These are phyloP conservation scores for Lepidocolaptes lacrymiger DNA, from an alignment of 2,797 vertebrate genomes.

Conservation along the genomic window DNA sequence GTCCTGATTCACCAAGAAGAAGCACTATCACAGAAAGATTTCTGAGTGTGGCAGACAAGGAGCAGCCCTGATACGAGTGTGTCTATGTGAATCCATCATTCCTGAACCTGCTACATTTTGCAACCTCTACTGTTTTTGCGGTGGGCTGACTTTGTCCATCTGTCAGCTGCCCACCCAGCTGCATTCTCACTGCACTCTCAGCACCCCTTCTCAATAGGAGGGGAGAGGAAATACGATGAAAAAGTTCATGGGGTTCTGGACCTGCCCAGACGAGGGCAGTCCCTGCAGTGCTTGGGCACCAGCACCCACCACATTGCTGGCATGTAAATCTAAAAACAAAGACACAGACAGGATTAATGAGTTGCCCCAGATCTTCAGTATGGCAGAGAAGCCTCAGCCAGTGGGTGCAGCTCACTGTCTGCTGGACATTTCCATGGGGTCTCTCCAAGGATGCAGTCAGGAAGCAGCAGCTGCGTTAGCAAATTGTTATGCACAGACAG, in stretches of 20 bases:
- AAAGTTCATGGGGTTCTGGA: fast-evolving
- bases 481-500: not conserved
- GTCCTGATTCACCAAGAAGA: not conserved
- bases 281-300: not conserved
- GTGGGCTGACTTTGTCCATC: not conserved
- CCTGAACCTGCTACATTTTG: not conserved
- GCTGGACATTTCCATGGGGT: not conserved
- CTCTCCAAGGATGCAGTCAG: not conserved
- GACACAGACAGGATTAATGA: not conserved
- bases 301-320: not conserved
- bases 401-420: not conserved
- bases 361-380: not conserved
- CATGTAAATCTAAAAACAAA: not conserved
- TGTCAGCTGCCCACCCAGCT: not conserved
- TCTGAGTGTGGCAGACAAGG: fast-evolving
- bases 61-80: fast-evolving
- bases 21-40: not conserved
- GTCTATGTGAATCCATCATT: not conserved
- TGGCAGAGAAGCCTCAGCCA: not conserved
- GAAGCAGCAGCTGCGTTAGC: not conserved
- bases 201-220: not conserved
- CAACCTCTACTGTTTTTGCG: fast-evolving
- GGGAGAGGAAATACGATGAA: not conserved
- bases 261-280: fast-evolving
- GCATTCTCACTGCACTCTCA: not conserved